Percentiles rank a stretch among this genome's conserved stretches.
These are phyloP conservation scores for Brachyopa scutellaris DNA, from an alignment of 2,888 invertebrate species.

Conservation along the genomic window DNA sequence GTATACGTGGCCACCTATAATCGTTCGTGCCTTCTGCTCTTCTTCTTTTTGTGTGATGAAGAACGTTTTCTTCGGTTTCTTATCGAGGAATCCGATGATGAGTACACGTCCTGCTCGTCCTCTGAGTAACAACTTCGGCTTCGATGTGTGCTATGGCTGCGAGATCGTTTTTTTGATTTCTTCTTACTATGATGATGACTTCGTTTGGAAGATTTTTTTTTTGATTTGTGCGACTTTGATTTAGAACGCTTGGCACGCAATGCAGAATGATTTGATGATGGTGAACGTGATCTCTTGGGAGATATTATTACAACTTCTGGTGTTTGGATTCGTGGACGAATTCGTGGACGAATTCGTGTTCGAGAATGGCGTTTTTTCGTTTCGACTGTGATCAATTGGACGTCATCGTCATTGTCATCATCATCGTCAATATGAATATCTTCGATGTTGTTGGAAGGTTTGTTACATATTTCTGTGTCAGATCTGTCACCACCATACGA, in stretches of 20 bases:
- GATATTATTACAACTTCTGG: conserved; percentile 55
- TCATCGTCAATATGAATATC: conserved; percentile 75
- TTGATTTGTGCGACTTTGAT: conserved; percentile 65
- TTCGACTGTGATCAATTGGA: conserved; percentile 68
- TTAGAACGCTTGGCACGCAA: conserved; percentile 50
- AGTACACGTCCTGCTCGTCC: conserved; percentile 29
- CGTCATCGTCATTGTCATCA: conserved; percentile 77
- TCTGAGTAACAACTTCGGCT: conserved; percentile 63
- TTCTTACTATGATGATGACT: conserved; percentile 75
- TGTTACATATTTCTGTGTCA: conserved; percentile 71
- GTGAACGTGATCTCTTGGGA: conserved; percentile 54
- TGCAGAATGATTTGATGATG: conserved; percentile 47
- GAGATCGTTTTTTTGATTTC: conserved; percentile 76
- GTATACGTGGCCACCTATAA: conserved; percentile 36
- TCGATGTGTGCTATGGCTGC: conserved; percentile 67
- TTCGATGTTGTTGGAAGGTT: conserved; percentile 51
- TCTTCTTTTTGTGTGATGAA: conserved; percentile 61
- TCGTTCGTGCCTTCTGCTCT: conserved; percentile 59
- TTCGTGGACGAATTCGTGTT: conserved; percentile 42
- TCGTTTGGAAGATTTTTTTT: conserved; percentile 75
- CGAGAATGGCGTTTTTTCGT: conserved; percentile 30
- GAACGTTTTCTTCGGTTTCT: conserved; percentile 53
- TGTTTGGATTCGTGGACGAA: conserved; percentile 25
- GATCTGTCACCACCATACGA: conserved; percentile 79
- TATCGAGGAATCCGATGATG: conserved; percentile 59